A percentile compares a stretch with the other conserved stretches of the same genome.
These are phyloP conservation scores for Chironomus riparius DNA, from an alignment of 2,888 invertebrate species.

Conservation along the genomic window DNA sequence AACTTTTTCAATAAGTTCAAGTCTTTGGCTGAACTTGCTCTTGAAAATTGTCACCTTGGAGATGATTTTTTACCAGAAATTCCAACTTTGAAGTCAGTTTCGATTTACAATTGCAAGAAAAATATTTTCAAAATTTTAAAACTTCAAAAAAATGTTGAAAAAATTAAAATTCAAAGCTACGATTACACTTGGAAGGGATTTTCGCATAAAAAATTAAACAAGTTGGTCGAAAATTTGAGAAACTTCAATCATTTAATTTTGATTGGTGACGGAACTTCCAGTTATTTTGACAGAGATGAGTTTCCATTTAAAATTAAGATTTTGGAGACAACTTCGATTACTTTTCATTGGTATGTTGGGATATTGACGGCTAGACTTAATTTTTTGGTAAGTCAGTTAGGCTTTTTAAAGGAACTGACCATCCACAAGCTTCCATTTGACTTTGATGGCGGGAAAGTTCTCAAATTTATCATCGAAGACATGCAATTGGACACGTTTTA, in stretches of 20 bases:
- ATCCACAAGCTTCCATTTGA: neutral
- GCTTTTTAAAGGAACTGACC: neutral
- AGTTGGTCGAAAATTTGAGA: neutral
- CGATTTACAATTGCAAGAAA: neutral
- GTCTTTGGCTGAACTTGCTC: too few relatives aligned
- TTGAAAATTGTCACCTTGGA: too few relatives aligned
- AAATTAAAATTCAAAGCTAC: neutral
- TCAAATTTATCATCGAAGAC: neutral
- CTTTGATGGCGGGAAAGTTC: neutral
- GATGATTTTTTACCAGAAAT: too few relatives aligned
- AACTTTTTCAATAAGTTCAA: too few relatives aligned
- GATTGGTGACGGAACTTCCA: neutral
- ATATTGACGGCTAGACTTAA: neutral
- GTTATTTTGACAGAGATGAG: neutral
- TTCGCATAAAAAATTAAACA: neutral
- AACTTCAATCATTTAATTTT: neutral
- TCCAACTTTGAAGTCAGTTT: neutral
- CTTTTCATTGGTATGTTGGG: neutral
- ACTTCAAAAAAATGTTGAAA: neutral
- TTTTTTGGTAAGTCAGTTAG: neutral
- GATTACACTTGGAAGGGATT: neutral
- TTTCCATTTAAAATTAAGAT: neutral
- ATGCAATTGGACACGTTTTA: neutral
- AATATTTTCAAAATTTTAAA: neutral
- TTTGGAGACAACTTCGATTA: neutral